phyloP scores from a whole-genome alignment of 2,888 invertebrate genomes.

The Cybosia mesomella region DNA sequence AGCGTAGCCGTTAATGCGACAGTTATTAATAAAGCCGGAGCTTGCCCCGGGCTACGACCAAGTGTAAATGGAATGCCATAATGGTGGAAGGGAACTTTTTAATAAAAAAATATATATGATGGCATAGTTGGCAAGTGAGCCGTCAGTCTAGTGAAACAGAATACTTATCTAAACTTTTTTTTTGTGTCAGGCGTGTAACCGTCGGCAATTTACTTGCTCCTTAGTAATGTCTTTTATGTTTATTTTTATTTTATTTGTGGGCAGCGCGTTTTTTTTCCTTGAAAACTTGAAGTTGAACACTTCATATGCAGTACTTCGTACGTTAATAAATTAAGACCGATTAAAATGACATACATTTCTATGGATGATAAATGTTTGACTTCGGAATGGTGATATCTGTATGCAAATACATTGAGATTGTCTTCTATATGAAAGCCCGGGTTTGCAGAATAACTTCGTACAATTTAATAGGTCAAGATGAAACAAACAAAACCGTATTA shows the following conservation, averaged over 20 bases:
- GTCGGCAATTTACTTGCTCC: constrained; percentile 19
- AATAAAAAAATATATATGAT: constrained; percentile 10
- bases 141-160: constrained; percentile 20
- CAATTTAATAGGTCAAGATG: no score
- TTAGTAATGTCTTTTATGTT: constrained; percentile 6
- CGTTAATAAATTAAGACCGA: not conserved
- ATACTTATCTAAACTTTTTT: constrained; percentile 19
- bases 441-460: no score
- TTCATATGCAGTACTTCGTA: no score
- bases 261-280: not conserved
- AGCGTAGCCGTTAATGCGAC: constrained; percentile 45
- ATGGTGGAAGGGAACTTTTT: constrained; percentile 7
- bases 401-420: not conserved
- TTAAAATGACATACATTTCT: not conserved
- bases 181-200: constrained; percentile 9
- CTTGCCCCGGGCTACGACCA: constrained; percentile 12
- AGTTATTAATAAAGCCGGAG: constrained; percentile 49
- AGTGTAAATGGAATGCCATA: constrained; percentile 26
- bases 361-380: not conserved
- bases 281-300: not conserved
- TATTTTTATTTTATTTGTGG: constrained; percentile 5
- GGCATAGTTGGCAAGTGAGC: constrained; percentile 22
- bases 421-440: no score
- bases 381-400: no score
- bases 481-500: no score